These are phyloP conservation scores for Thalpophila matura DNA, from an alignment of 2,888 invertebrate species.

Conservation along the genomic window DNA sequence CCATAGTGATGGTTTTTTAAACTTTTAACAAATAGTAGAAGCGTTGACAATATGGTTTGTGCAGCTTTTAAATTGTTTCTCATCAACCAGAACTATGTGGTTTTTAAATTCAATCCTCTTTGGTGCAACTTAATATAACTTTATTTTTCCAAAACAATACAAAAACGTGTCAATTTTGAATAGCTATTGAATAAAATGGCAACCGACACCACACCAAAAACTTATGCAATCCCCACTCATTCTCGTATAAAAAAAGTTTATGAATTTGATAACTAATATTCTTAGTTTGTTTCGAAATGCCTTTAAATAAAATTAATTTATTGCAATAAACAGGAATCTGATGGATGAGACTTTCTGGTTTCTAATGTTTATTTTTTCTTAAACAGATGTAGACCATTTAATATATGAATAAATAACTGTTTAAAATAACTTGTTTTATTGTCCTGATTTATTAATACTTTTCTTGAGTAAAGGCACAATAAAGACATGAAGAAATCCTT, in stretches of 20 bases:
- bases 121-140: slow-evolving; percentile 63
- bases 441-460: slow-evolving; percentile 43
- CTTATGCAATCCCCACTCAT: slow-evolving; percentile 22
- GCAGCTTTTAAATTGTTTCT: slow-evolving; percentile 53
- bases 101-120: slow-evolving; percentile 60
- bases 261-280: too few species aligned
- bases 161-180: slow-evolving; percentile 31
- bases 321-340: too few species aligned
- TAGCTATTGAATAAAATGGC: slow-evolving; percentile 43
- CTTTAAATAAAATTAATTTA: too few species aligned
- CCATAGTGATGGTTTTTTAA: slow-evolving; percentile 45
- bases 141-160: slow-evolving; percentile 40
- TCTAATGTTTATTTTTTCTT: background rate
- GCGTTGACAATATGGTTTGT: slow-evolving; percentile 60
- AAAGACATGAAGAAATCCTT: slow-evolving; percentile 53
- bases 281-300: background rate
- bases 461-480: slow-evolving; percentile 60
- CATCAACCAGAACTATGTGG: slow-evolving; percentile 45
- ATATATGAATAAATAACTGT: slow-evolving; percentile 46
- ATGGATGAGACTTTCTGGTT: too few species aligned
- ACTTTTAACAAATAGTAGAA: slow-evolving; percentile 59
- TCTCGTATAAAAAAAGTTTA: background rate
- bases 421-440: slow-evolving; percentile 45
- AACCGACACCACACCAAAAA: slow-evolving; percentile 57
- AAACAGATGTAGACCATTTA: slow-evolving; percentile 35